Conservation (phyloP, 2,888 invertebrate species). For the Tetropium fuscum region DNA sequence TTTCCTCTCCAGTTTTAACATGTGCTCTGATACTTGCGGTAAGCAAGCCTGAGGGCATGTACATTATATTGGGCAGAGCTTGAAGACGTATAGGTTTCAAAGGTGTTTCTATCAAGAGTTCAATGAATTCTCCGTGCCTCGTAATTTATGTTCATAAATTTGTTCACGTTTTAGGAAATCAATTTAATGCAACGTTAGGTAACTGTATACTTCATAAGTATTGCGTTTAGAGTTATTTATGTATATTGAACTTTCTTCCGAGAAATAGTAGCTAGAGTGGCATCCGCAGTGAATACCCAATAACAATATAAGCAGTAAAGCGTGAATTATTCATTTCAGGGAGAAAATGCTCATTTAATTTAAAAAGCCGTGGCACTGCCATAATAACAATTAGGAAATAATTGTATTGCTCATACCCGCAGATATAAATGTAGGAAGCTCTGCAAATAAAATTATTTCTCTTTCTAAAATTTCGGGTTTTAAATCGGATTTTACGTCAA, state of each 20-base stretch:
- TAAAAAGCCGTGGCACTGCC: conserved; percentile 24
- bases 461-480: no score
- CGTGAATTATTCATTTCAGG: conserved; percentile 29
- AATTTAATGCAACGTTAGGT: conserved; percentile 4
- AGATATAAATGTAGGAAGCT: no score
- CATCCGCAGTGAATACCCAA: conserved; percentile 20
- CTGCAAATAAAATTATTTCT: no score
- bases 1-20: no score
- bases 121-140: not conserved
- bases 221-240: conserved; percentile 2
- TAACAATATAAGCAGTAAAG: conserved; percentile 10
- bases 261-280: conserved; percentile 7
- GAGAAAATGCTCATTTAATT: conserved; percentile 22
- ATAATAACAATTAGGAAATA: conserved; percentile 28
- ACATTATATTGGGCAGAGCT: no score
- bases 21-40: no score
- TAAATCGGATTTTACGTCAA: no score
- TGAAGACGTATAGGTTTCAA: no score
- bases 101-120: no score
- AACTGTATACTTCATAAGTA: conserved; percentile 10
- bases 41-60: no score
- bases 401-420: conserved; percentile 3
- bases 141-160: not conserved
- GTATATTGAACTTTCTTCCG: conserved; percentile 19
- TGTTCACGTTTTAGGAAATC: conserved; percentile 6